These are phyloP conservation scores for Brachionus calyciflorus DNA, from an alignment of 1,140 invertebrate genomes.

Conservation along the genomic window DNA sequence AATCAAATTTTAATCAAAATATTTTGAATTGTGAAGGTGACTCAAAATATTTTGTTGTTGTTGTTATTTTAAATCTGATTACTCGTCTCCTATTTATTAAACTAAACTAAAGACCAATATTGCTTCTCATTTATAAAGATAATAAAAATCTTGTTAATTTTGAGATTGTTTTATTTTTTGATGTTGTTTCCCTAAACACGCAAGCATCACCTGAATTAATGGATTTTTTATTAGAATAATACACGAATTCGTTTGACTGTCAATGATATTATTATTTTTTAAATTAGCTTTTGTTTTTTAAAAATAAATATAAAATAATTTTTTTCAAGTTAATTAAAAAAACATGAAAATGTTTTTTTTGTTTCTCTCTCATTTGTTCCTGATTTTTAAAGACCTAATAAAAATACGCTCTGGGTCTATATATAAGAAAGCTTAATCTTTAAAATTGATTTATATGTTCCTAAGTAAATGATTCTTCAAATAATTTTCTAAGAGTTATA, in stretches of 20 bases:
- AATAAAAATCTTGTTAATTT: constrained; percentile 32
- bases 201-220: constrained; percentile 39
- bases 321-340: too few relatives aligned
- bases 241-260: constrained; percentile 18
- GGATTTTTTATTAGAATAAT: constrained; percentile 13
- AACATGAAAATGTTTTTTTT: too few relatives aligned
- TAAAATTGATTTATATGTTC: too few relatives aligned
- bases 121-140: constrained; percentile 33
- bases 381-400: too few relatives aligned
- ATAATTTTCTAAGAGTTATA: too few relatives aligned
- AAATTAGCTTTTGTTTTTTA: background rate
- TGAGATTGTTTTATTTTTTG: background rate
- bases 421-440: too few relatives aligned
- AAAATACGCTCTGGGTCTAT: too few relatives aligned
- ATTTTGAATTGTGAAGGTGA: constrained; percentile 7
- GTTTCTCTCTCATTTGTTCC: too few relatives aligned
- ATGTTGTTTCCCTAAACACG: background rate
- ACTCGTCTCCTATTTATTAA: background rate
- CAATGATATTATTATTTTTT: background rate
- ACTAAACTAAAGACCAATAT: too few relatives aligned
- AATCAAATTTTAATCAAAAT: constrained; percentile 14
- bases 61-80: constrained; percentile 9
- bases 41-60: background rate
- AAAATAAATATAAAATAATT: too few relatives aligned
- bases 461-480: too few relatives aligned